Evolutionary conservation across 2,888 invertebrate genomes (phyloP).

Genomic region (Colletes collaris): DNA sequence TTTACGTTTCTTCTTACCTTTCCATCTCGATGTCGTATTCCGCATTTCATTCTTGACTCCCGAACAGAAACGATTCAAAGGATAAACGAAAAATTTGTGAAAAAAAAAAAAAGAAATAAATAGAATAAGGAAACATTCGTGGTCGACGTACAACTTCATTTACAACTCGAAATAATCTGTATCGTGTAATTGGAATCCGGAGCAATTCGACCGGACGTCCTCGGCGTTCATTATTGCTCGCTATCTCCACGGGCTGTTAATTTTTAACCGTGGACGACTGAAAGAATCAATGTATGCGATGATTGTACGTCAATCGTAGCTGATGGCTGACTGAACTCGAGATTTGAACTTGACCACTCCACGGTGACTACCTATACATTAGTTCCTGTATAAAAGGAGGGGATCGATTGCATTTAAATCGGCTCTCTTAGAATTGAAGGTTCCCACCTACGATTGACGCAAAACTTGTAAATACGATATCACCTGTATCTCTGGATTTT

Average conservation of each 20-base stretch:
- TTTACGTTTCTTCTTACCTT: constrained; percentile 54
- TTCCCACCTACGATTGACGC: constrained; percentile 55
- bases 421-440: constrained; percentile 48
- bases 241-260: constrained; percentile 27
- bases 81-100: not conserved
- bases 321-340: constrained; percentile 74
- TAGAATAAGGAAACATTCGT: not conserved
- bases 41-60: constrained; percentile 47
- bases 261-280: constrained; percentile 38
- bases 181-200: constrained; percentile 13
- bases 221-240: constrained; percentile 27
- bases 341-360: constrained; percentile 78
- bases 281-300: constrained; percentile 33
- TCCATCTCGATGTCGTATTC: constrained; percentile 34
- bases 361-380: constrained; percentile 54
- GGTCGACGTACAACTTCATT: constrained; percentile 30
- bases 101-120: not conserved
- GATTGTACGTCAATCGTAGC: constrained; percentile 73
- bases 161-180: constrained; percentile 8
- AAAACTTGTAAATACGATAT: constrained; percentile 23
- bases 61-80: not conserved
- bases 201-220: constrained; percentile 7
- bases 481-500: constrained; percentile 15
- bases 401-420: constrained; percentile 61
- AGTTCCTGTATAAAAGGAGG: constrained; percentile 55